Percentiles rank a stretch among this genome's conserved stretches.
Evolutionary conservation across 2,113 vertebrate genomes (phyloP).

Genomic region (Eolophus roseicapilla): DNA sequence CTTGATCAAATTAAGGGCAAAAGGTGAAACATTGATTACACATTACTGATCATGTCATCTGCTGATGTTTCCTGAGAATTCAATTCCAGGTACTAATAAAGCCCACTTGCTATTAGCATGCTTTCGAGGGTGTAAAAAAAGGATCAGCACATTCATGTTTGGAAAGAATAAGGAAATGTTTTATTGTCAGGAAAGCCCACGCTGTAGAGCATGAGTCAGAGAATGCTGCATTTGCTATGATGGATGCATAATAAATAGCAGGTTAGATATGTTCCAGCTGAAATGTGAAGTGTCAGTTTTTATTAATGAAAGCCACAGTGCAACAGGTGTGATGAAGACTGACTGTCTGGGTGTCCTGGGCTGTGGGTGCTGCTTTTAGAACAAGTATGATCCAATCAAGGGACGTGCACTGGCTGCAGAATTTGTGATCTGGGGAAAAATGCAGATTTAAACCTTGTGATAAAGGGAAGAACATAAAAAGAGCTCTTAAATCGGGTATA

Average conservation of each 20-base stretch:
- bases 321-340: conserved; percentile 6
- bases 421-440: background rate
- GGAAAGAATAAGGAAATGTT: conserved; percentile 71
- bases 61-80: conserved; percentile 66
- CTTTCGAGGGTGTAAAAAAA: conserved; percentile 67
- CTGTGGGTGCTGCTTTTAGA: conserved; percentile 1
- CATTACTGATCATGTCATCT: conserved; percentile 68
- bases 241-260: conserved; percentile 25
- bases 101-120: conserved; percentile 58
- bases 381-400: conserved; percentile 1
- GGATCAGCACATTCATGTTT: conserved; percentile 63
- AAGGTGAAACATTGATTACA: conserved; percentile 78
- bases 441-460: background rate
- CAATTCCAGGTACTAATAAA: conserved; percentile 68
- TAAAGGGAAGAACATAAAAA: conserved; percentile 21
- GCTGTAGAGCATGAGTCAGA: conserved; percentile 20
- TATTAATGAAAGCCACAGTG: conserved; percentile 53
- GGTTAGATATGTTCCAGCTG: conserved; percentile 36
- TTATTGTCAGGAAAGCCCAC: conserved; percentile 25
- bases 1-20: conserved; percentile 79
- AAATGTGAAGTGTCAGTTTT: conserved; percentile 63
- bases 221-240: conserved; percentile 24
- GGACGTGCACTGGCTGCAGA: background rate
- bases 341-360: background rate
- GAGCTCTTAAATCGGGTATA: background rate